Evolutionary conservation across 30 jellyfish, hydroid and myxozoan genomes (phyloP), one percentile per base, ranked within the genome.

Genomic region (Chrysaora quinquecirrha): DNA sequence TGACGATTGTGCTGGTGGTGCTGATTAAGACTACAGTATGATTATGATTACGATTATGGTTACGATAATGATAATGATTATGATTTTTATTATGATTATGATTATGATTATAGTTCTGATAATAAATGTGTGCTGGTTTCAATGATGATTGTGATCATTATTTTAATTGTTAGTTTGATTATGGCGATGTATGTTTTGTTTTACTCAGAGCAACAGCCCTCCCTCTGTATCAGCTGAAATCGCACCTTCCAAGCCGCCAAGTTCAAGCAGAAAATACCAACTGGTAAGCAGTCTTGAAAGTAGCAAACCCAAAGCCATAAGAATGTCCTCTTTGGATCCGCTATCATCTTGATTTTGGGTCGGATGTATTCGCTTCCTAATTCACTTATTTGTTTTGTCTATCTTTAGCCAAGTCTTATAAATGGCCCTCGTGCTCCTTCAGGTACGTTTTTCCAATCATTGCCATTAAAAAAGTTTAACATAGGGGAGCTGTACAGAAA

Each of bases 261-360:
- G 54, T 46, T 43, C 76, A 49, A 66, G 72, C 30, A 80, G 83
- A 80, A 80, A 66, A 31, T 66, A 65, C 58, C 83, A 80, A 34
- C 62, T 80, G 83, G 90, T 80, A 69, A 30, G 64, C 30, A 10
- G 58, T 43, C 16, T 43, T 43, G n/a, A n/a, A n/a, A n/a, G n/a
- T n/a, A n/a, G n/a, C n/a, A n/a, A n/a, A n/a, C n/a, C n/a, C n/a
- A n/a, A n/a, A n/a, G n/a, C n/a, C n/a, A n/a, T n/a, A n/a, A n/a
- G n/a, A n/a, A 9, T 43, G 16, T 43, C 12, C 58, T 43, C 16
- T 43, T 43, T 6, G 12, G 58, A 6, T 6, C 16, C 16, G 9
- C 58, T 43, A 6, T 43, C 58, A 43, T 43, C 58, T 16, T 6
- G 16, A 43, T 9, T 43, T 9, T 43, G 58, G 58, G 9, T 43